These are phyloP conservation scores for Anneissia japonica DNA, from an alignment of 35 echinoderm and acorn worm genomes.

Conservation along the genomic window DNA sequence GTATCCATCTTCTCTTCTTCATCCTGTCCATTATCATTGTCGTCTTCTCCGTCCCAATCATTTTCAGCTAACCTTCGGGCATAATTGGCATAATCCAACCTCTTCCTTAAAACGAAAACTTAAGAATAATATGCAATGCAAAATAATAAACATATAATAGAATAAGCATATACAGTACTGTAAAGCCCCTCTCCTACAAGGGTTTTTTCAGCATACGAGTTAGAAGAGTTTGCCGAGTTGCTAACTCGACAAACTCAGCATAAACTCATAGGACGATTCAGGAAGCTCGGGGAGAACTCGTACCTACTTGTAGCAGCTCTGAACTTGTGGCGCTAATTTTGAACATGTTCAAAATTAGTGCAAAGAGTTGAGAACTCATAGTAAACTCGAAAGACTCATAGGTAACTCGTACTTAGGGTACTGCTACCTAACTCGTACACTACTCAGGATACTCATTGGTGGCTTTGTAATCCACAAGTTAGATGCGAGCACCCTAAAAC, in stretches of 20 bases:
- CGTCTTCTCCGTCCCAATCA: constrained; percentile 30
- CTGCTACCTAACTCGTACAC: no score
- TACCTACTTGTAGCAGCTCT: no score
- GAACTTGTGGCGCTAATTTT: no score
- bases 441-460: no score
- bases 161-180: neutral
- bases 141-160: neutral
- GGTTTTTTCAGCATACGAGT: neutral
- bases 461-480: no score
- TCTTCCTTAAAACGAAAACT: constrained; percentile 42
- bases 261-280: neutral
- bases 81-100: constrained; percentile 49
- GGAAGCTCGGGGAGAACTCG: no score
- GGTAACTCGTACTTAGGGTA: no score
- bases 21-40: constrained; percentile 34
- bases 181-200: neutral
- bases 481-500: no score
- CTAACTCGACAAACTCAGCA: neutral
- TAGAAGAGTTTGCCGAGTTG: neutral
- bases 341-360: neutral
- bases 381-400: no score
- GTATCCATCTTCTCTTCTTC: constrained; percentile 14
- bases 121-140: neutral
- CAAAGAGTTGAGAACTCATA: no score
- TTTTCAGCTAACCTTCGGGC: constrained; percentile 60